These are phyloP conservation scores for Motacilla alba DNA, from an alignment of 2,113 vertebrate genomes.

Conservation along the genomic window DNA sequence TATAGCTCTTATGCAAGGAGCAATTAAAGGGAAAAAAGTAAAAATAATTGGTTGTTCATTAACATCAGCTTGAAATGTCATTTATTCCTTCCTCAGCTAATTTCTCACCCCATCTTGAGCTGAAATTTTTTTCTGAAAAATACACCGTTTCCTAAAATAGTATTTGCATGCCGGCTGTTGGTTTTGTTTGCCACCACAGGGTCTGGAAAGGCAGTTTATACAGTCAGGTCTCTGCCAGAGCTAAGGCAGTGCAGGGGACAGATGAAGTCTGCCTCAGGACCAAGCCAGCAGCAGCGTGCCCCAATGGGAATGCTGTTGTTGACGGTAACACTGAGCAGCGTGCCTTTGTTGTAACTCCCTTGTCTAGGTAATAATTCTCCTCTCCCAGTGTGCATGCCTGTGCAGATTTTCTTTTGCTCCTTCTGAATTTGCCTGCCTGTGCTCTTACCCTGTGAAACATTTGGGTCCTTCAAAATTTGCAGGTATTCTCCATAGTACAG, in stretches of 20 bases:
- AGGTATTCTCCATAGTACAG: neutral
- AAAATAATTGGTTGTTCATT: neutral
- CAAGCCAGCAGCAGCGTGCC: neutral
- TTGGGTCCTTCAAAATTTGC: neutral
- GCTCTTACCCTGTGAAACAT: neutral
- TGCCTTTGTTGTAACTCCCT: neutral
- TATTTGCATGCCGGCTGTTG: neutral
- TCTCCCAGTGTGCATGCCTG: neutral
- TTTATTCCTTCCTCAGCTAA: neutral
- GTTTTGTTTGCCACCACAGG: neutral
- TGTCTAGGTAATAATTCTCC: neutral
- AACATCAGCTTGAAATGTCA: neutral
- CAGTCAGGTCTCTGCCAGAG: neutral
- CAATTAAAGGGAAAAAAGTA: neutral
- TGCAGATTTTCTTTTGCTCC: neutral
- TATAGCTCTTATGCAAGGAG: neutral
- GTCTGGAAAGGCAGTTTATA: neutral
- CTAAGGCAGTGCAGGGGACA: neutral
- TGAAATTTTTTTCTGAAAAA: neutral
- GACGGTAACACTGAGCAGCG: neutral
- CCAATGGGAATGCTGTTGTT: neutral
- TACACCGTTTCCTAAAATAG: neutral
- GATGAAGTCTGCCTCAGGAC: neutral
- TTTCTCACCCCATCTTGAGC: neutral
- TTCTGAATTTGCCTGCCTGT: neutral